These are phyloP conservation scores for Mesaphorura yosii DNA, from an alignment of 1,140 invertebrate genomes.

Conservation along the genomic window DNA sequence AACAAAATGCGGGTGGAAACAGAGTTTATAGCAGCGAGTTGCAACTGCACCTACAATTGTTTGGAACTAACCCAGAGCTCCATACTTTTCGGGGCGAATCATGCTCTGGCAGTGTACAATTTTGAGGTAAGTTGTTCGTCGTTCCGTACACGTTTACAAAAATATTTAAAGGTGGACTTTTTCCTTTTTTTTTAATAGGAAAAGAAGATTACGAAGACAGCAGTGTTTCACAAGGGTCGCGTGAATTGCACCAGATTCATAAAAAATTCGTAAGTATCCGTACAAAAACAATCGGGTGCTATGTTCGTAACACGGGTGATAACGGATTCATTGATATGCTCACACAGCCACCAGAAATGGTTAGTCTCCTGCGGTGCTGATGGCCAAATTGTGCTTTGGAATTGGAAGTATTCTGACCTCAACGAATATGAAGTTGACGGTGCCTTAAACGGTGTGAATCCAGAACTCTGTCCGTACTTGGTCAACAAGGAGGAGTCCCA, in stretches of 20 bases:
- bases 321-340: neutral
- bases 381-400: constrained; percentile 17
- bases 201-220: constrained; percentile 12
- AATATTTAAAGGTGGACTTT: neutral
- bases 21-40: constrained; percentile 20
- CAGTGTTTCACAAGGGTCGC: constrained; percentile 15
- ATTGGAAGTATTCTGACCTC: neutral
- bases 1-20: constrained; percentile 5
- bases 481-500: neutral
- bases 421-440: neutral
- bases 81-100: constrained; percentile 23
- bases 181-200: constrained; percentile 8
- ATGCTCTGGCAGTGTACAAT: constrained; percentile 25
- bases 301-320: constrained; percentile 1
- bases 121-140: constrained; percentile 16
- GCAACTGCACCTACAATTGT: constrained; percentile 29
- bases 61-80: constrained; percentile 17
- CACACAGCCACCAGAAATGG: constrained; percentile 1
- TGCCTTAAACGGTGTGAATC: too few relatives aligned
- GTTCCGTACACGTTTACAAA: neutral
- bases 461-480: neutral
- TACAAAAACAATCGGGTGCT: neutral
- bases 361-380: constrained; percentile 9
- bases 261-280: constrained; percentile 17
- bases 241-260: constrained; percentile 25